Evolutionary conservation across 1,140 invertebrate genomes (phyloP).

Genomic region (Oryctes rhinoceros): DNA sequence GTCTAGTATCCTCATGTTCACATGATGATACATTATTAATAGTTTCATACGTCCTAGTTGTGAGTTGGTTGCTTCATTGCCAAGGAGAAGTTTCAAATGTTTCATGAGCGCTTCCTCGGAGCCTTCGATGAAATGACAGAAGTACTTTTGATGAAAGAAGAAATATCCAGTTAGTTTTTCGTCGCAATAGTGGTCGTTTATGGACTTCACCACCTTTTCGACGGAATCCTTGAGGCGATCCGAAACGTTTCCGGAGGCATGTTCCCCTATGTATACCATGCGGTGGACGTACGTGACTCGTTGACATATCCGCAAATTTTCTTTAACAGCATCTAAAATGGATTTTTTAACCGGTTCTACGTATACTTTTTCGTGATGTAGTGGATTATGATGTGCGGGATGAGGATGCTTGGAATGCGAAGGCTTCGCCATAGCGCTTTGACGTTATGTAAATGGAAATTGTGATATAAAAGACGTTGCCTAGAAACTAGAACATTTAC

Average conservation of each 20-base stretch:
- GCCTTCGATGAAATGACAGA: slow-evolving; percentile 26
- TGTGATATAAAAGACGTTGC: not conserved
- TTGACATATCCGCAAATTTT: slow-evolving; percentile 21
- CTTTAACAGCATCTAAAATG: not conserved
- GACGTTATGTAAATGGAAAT: not conserved
- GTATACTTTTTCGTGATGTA: not conserved
- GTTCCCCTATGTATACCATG: slow-evolving; percentile 37
- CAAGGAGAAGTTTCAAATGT: slow-evolving; percentile 24
- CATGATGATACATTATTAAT: slow-evolving; percentile 29
- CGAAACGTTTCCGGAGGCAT: not conserved
- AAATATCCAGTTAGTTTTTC: slow-evolving; percentile 39
- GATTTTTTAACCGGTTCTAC: slow-evolving; percentile 6
- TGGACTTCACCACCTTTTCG: slow-evolving; percentile 19
- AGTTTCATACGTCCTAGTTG: slow-evolving; percentile 32
- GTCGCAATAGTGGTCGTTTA: slow-evolving; percentile 28
- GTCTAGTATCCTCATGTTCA: slow-evolving; percentile 44
- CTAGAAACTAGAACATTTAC: too few relatives aligned
- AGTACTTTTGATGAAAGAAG: slow-evolving; percentile 28
- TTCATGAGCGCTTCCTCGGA: slow-evolving; percentile 26
- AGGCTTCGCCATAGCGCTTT: not conserved
- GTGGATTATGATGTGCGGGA: not conserved
- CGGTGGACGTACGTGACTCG: slow-evolving; percentile 25
- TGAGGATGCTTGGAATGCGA: not conserved
- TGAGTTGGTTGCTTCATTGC: not conserved
- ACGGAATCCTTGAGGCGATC: not conserved